phyloP scores from a whole-genome alignment of 2,888 invertebrate genomes.

The Zele albiditarsus region DNA sequence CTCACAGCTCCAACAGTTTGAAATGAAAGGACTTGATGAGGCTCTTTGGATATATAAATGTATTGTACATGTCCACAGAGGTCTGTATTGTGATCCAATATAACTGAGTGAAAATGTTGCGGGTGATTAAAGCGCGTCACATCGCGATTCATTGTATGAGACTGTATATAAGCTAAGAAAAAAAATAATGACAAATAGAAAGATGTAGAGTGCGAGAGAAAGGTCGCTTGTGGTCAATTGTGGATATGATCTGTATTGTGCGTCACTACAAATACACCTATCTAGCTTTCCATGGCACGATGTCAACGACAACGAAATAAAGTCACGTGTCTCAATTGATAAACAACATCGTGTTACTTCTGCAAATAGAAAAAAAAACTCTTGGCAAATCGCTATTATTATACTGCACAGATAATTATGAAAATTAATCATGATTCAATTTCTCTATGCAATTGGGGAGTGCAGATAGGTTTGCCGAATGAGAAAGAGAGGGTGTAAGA shows the following conservation, averaged over 20 bases:
- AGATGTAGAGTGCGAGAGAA: background rate
- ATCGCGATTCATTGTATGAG: conserved; percentile 36
- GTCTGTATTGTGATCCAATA: conserved; percentile 35
- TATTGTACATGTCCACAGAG: conserved; percentile 17
- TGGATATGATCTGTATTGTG: conserved; percentile 31
- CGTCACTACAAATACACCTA: background rate
- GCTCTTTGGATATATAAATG: background rate
- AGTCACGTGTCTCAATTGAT: background rate
- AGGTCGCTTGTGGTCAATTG: conserved; percentile 26
- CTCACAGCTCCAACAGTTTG: conserved; percentile 8
- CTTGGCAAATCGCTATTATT: background rate
- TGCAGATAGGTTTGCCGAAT: background rate
- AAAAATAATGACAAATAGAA: background rate
- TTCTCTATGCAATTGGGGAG: background rate
- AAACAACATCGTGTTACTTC: background rate
- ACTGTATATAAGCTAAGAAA: conserved; percentile 19
- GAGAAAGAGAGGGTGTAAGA: background rate
- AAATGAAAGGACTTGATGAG: conserved; percentile 28
- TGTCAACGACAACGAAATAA: background rate
- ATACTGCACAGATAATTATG: background rate
- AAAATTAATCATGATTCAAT: background rate
- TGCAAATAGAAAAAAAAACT: background rate
- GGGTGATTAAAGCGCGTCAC: conserved; percentile 40
- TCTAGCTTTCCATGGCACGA: background rate
- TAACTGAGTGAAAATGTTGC: conserved; percentile 38